Evolutionary conservation across 2,888 invertebrate species (phyloP).

Genomic region (Eristalis pertinax): DNA sequence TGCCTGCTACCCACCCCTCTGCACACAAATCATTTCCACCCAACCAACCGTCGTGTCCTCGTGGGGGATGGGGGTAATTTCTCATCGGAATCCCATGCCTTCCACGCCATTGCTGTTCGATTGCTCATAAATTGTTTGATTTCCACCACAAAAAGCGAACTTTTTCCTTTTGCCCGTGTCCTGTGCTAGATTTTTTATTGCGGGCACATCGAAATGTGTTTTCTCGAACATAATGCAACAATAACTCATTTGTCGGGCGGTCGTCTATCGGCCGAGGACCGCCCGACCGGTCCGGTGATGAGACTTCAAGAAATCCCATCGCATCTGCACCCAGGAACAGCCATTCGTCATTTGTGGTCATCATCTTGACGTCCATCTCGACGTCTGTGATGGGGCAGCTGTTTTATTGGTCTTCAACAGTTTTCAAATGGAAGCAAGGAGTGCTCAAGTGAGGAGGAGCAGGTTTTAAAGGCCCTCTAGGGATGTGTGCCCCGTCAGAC

Average conservation of each 20-base stretch:
- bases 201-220: neutral
- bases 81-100: constrained; percentile 22
- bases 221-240: neutral
- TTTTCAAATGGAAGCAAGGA: neutral
- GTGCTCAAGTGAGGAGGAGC: too few species aligned
- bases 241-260: neutral
- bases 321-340: neutral
- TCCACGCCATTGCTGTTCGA: constrained; percentile 50
- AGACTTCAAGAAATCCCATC: neutral
- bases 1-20: neutral
- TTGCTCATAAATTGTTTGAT: constrained; percentile 50
- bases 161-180: neutral
- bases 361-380: neutral
- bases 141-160: neutral
- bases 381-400: neutral
- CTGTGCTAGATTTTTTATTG: constrained; percentile 19
- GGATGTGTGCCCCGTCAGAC: too few species aligned
- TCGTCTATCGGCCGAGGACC: neutral
- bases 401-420: neutral
- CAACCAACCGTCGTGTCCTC: too few species aligned
- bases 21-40: neutral
- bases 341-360: neutral
- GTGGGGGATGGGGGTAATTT: neutral
- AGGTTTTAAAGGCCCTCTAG: too few species aligned
- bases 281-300: neutral